Base-by-base conservation (phyloP, 2,113 vertebrate genomes). In the Scopus umbretta region DNA sequence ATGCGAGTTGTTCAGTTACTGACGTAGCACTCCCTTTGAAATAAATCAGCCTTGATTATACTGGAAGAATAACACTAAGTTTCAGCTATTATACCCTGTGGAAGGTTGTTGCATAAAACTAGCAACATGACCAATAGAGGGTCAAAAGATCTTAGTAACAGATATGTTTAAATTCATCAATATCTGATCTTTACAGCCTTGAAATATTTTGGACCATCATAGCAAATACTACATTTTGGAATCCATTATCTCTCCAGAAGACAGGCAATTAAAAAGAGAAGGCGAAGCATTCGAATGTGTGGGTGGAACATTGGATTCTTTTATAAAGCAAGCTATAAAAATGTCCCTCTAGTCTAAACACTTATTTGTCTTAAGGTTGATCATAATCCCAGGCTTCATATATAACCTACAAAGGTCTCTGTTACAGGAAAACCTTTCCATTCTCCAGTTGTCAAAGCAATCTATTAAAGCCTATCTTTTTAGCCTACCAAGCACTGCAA, bases 381-480 rank as follows among this genome's bases (percentile, higher is more conserved):
- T 79, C 68, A 50, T 67, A 59, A 76, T 90, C 43, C 25, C 30
- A 59, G 29, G 29, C 21, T 92, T 95, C 29, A 22, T 76, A 21
- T 87, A 73, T 91, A 62, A 70, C 29, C 80, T 87, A 53, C 27
- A 89, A 76, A 85, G 23, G 76, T 85, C 73, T 94, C 55, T 86
- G 38, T 85, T 85, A 49, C 12, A 53, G 62, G 43, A 92, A 90
- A 95, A 72, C 12, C 52, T 91, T 92, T 91, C 62, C 20, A 9
- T 94, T 96, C 40, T 79, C 38, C 12, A 10, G n/a, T 82, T 38
- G 79, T 92, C 78, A 89, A 93, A 96, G 66, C 62, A 80, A 76
- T 79, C 53, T 95, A 52, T 91, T 89, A 80, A 92, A 85, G 32
- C 52, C 75, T 92, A 78, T 78, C 38, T 78, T 90, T 94, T 95